These are phyloP conservation scores for Chelonus formosanus DNA, from an alignment of 2,888 invertebrate genomes.

Conservation along the genomic window DNA sequence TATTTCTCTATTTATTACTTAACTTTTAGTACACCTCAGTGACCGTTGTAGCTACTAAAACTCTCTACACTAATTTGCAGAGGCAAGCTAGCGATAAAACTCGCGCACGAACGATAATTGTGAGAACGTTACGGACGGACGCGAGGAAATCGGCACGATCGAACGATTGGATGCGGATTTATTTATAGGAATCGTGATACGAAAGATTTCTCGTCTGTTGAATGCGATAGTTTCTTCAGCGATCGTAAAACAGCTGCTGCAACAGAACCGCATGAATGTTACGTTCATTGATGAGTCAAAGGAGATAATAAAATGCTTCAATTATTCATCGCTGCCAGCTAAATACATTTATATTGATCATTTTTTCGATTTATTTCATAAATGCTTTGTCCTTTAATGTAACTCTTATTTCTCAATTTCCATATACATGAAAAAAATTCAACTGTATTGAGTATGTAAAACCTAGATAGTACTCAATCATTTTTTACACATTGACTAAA, in stretches of 20 bases:
- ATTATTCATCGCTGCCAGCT: background rate
- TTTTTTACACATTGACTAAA: too few relatives aligned
- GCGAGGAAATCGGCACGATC: conserved; percentile 38
- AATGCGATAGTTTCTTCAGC: conserved; percentile 8
- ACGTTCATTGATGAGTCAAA: background rate
- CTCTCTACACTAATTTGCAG: conserved; percentile 16
- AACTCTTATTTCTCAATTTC: too few relatives aligned
- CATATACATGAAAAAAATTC: too few relatives aligned
- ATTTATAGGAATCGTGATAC: conserved; percentile 37
- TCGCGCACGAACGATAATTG: conserved; percentile 46
- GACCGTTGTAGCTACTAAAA: too few relatives aligned
- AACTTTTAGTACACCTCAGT: conserved; percentile 6
- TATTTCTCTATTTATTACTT: too few relatives aligned
- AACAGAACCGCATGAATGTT: conserved; percentile 5
- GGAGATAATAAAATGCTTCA: background rate
- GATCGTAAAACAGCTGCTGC: conserved; percentile 14
- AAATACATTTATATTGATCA: too few relatives aligned
- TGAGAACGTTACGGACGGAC: conserved; percentile 46
- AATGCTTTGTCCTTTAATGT: too few relatives aligned
- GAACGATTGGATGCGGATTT: conserved; percentile 33
- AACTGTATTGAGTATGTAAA: too few relatives aligned
- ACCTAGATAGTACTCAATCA: too few relatives aligned
- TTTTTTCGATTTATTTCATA: conserved; percentile 2
- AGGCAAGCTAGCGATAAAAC: conserved; percentile 46
- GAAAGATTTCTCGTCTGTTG: conserved; percentile 13